Evolutionary conservation across 2,113 vertebrate species (phyloP), one percentile per base, ranked within the genome.

Genomic region (Mola mola): DNA sequence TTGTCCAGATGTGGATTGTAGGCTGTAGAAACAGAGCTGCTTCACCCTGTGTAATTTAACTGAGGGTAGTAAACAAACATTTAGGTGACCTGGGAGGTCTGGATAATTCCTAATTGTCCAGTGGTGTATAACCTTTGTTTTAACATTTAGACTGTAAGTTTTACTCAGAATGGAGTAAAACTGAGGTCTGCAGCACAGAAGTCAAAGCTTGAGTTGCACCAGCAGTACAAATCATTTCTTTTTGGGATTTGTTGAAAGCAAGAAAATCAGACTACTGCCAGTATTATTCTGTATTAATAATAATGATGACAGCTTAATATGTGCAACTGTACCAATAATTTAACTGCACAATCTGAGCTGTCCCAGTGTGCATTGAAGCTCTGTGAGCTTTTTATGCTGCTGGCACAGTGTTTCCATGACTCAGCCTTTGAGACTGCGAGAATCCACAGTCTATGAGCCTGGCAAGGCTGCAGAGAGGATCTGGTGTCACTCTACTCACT

Each of bases 351-450:
- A 38, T 43, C 22, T 55, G 73, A 60, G 59, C 29, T 4, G 41
- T 25, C 53, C 52, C 57, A 58, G 50, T 47, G 57, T 50, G 46
- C n/a, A n/a, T n/a, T n/a, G 22, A 56, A 44, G 46, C 47, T 40
- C 51, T 58, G 62, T 68, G 71, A 83, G 60, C 36, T 68, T 79
- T 68, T 71, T 13, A 20, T 56, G 49, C 43, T 78, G 43, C 68
- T 79, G 65, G 66, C 76, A 41, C 49, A 36, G 20, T n/a, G 29
- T 49, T 63, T 67, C 28, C 67, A 48, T 82, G 75, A 82, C 69
- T 79, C 75, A 76, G 78, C 36, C 62, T 44, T 60, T 21, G 42
- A 83, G 63, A 84, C 69, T 69, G 42, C 20, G 68, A 81, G 75
- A 66, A 80, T 84, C 67, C 67, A 63, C 64, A 66, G 65, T 33